These are phyloP conservation scores for Lepisosteus oculatus DNA, from an alignment of 2,113 vertebrate genomes.

Conservation along the genomic window DNA sequence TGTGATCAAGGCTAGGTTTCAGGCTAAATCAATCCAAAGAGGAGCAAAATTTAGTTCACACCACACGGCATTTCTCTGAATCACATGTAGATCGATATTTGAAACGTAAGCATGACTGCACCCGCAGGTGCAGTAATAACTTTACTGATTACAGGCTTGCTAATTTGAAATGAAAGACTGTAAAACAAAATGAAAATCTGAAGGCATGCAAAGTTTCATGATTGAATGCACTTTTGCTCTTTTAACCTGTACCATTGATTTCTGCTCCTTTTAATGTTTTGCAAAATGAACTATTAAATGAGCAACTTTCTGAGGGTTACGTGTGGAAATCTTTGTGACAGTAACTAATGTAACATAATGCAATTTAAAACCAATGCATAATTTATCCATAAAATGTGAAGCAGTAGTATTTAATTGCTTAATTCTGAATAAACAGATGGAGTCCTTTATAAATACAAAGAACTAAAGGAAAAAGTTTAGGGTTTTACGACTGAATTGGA, in stretches of 20 bases:
- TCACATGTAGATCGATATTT: neutral
- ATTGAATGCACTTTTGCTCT: neutral
- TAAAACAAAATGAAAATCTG: neutral
- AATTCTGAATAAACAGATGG: no score
- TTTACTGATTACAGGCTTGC: neutral
- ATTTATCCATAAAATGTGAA: no score
- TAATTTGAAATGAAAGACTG: neutral
- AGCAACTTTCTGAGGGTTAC: no score
- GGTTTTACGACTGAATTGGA: no score
- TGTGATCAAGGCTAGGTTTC: neutral
- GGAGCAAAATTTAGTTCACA: neutral
- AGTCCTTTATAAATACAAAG: no score
- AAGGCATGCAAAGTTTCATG: neutral
- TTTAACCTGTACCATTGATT: neutral
- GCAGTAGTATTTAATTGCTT: no score
- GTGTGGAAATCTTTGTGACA: no score
- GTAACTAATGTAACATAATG: no score
- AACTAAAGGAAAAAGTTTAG: no score
- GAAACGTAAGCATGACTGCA: neutral
- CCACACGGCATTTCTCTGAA: neutral
- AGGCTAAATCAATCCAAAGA: neutral
- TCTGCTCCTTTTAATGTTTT: neutral
- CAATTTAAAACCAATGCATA: no score
- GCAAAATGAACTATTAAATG: no score
- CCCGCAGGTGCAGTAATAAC: neutral